phyloP scores from a whole-genome alignment of 2,797 vertebrate species.

The Phalloptychus januarius region DNA sequence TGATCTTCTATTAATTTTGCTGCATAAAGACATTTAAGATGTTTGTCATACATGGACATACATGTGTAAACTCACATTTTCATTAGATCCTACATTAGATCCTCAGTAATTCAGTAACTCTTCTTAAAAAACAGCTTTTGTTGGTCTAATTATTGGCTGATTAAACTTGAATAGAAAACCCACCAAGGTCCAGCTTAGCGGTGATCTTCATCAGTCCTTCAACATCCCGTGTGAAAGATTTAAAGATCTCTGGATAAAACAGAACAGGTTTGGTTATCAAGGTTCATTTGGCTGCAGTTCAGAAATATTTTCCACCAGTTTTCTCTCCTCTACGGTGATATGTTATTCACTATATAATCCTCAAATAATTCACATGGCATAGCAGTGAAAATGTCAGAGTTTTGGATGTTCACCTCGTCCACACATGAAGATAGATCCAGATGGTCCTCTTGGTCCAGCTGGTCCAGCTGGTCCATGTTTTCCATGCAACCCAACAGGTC shows the following conservation, averaged over 20 bases:
- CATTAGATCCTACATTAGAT: not conserved
- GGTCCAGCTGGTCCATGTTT: too few relatives aligned
- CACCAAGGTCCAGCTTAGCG: slow-evolving; percentile 11
- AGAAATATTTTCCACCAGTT: not conserved
- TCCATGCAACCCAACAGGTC: too few relatives aligned
- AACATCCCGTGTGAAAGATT: not conserved
- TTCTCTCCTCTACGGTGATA: not conserved
- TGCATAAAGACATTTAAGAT: too few relatives aligned
- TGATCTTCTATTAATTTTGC: too few relatives aligned
- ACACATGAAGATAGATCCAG: not conserved
- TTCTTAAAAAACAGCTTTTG: not conserved
- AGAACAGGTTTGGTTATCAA: not conserved
- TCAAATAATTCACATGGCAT: not conserved
- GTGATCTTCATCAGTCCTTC: not conserved
- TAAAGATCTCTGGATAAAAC: not conserved
- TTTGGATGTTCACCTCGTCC: not conserved
- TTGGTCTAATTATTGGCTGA: not conserved
- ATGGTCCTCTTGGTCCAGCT: not conserved
- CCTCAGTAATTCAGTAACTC: not conserved
- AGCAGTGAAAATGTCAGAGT: too few relatives aligned
- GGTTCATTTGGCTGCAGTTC: not conserved
- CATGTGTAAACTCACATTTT: not conserved
- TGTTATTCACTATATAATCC: too few relatives aligned
- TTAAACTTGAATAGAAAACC: not conserved
- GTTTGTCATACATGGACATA: not conserved